Evolutionary conservation across 2,113 vertebrate species (phyloP).

Genomic region (Blennius ocellaris): DNA sequence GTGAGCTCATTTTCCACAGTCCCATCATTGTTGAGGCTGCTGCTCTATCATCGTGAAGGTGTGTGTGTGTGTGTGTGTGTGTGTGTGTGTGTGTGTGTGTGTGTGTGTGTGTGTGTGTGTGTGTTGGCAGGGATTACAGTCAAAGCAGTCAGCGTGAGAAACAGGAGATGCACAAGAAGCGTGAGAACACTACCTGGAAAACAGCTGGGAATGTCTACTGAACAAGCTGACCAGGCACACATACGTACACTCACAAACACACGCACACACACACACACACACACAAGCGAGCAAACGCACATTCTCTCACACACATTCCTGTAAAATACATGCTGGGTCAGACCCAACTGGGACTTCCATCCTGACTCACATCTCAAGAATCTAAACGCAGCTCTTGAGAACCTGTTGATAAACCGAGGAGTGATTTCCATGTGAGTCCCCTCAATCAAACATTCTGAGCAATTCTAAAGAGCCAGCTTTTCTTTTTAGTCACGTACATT

Average conservation of each 20-base stretch:
- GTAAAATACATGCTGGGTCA: constrained; percentile 44
- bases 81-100: too few species aligned
- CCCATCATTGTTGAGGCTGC: constrained; percentile 50
- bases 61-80: constrained; percentile 26
- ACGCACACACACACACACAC: constrained; percentile 16
- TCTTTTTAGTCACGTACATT: background rate
- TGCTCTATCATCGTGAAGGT: constrained; percentile 66
- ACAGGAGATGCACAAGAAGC: constrained; percentile 70
- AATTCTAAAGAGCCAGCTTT: too few species aligned
- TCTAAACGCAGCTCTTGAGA: constrained; percentile 24
- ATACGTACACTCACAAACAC: constrained; percentile 26
- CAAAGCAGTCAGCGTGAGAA: constrained; percentile 68
- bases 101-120: background rate
- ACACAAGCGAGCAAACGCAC: constrained; percentile 30
- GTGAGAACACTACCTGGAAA: constrained; percentile 78
- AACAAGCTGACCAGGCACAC: constrained; percentile 54
- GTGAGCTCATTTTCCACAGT: constrained; percentile 26
- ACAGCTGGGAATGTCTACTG: constrained; percentile 70
- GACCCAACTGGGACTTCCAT: constrained; percentile 34
- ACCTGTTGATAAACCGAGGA: constrained; percentile 11
- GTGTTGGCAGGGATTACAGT: constrained; percentile 61
- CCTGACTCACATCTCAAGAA: constrained; percentile 53
- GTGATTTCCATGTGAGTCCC: background rate
- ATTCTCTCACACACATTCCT: constrained; percentile 44
- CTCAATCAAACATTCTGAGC: too few species aligned